Conservation (phyloP, 2,113 vertebrate species). For the Bothrops jararaca region DNA sequence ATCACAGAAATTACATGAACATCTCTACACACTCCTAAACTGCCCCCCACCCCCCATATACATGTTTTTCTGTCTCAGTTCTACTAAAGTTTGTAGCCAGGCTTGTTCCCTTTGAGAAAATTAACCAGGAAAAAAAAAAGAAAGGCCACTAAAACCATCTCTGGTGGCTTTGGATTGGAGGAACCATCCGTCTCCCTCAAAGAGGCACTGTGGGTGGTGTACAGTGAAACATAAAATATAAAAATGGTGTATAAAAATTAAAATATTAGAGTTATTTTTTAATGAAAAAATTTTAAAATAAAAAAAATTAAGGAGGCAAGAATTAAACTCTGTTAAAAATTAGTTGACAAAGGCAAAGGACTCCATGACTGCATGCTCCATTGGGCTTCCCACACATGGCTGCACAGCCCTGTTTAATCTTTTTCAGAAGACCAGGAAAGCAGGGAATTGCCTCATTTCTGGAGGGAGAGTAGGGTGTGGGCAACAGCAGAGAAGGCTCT, state of each 20-base stretch:
- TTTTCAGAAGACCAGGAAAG: not conserved
- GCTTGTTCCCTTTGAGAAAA: not conserved
- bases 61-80: not conserved
- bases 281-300: not conserved
- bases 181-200: not conserved
- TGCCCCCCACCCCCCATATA: not conserved
- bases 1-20: not conserved
- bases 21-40: not conserved
- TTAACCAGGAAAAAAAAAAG: not conserved
- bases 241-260: not conserved
- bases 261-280: not conserved
- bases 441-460: not conserved
- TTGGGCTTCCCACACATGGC: no score
- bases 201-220: not conserved
- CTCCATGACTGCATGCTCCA: not conserved
- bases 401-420: not conserved
- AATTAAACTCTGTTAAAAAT: not conserved
- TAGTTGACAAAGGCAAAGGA: not conserved
- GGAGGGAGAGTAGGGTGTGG: not conserved
- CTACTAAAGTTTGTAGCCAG: not conserved
- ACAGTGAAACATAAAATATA: not conserved
- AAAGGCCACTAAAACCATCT: not conserved
- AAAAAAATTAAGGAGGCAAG: not conserved
- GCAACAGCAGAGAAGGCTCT: not conserved
- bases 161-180: not conserved